Conservation (phyloP, 2,888 invertebrate genomes). For the Drosophila formosana region DNA sequence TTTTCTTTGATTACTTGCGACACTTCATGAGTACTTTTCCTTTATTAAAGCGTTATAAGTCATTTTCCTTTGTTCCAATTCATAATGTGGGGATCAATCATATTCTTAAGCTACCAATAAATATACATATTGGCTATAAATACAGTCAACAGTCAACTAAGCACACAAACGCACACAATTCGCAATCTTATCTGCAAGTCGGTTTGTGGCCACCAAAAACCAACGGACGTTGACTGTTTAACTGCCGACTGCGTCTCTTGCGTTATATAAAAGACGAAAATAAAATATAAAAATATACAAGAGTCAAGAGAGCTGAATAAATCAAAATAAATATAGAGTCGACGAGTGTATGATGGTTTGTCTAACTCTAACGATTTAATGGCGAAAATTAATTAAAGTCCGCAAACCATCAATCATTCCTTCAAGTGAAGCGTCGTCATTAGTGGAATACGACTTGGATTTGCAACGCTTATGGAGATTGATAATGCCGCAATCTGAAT, state of each 20-base stretch:
- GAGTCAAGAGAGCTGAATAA: conserved; percentile 36
- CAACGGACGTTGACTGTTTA: conserved; percentile 1
- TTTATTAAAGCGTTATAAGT: conserved; percentile 24
- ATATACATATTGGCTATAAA: conserved; percentile 42
- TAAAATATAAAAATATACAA: conserved; percentile 15
- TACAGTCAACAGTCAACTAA: conserved; percentile 17
- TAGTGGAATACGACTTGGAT: conserved; percentile 30
- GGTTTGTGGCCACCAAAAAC: conserved; percentile 23
- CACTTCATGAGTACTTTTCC: conserved; percentile 11
- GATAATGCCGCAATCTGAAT: conserved; percentile 27
- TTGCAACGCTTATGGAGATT: conserved; percentile 53
- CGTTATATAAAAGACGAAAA: conserved; percentile 4
- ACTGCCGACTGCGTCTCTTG: conserved; percentile 3
- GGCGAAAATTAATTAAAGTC: conserved; percentile 23
- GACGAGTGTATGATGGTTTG: conserved; percentile 3
- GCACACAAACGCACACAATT: not conserved
- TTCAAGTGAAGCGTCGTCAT: conserved; percentile 43
- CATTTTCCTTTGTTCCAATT: conserved; percentile 32
- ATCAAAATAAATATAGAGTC: conserved; percentile 49
- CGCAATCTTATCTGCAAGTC: conserved; percentile 56
- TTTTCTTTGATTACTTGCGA: conserved; percentile 43
- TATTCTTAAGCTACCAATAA: conserved; percentile 35
- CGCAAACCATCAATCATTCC: conserved; percentile 60
- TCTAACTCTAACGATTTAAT: conserved; percentile 17
- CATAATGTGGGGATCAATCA: conserved; percentile 33